phyloP scores from a whole-genome alignment of 2,113 vertebrate species.

The Embiotoca jacksoni region DNA sequence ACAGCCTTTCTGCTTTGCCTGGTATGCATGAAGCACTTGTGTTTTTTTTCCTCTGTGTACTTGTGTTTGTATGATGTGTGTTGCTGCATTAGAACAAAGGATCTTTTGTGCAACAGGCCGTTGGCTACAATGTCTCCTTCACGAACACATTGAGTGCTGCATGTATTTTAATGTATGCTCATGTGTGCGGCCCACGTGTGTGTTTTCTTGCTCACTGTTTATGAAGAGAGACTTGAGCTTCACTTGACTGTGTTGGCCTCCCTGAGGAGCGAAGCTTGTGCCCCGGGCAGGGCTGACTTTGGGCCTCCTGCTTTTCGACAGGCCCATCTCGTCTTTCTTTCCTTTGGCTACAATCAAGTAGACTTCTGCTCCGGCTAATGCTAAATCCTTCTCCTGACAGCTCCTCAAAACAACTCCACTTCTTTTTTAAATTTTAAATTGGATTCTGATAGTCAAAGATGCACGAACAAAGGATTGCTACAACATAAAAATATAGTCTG shows the following conservation, averaged over 20 bases:
- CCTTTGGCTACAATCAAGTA: slow-evolving; percentile 56
- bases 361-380: slow-evolving; percentile 52
- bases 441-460: slow-evolving; percentile 12
- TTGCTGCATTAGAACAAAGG: slow-evolving; percentile 63
- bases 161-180: slow-evolving; percentile 55
- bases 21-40: slow-evolving; percentile 22
- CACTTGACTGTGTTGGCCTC: slow-evolving; percentile 44
- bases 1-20: slow-evolving; percentile 26
- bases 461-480: slow-evolving; percentile 15
- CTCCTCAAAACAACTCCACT: slow-evolving; percentile 36
- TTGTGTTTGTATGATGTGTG: slow-evolving; percentile 13
- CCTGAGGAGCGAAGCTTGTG: slow-evolving; percentile 46
- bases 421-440: slow-evolving; percentile 8
- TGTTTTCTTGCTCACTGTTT: slow-evolving; percentile 47
- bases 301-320: slow-evolving; percentile 68
- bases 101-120: slow-evolving; percentile 56
- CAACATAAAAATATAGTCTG: slow-evolving; percentile 12
- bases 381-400: slow-evolving; percentile 46
- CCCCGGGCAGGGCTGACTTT: slow-evolving; percentile 54
- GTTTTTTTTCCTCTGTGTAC: slow-evolving; percentile 6
- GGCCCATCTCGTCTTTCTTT: slow-evolving; percentile 61
- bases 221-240: slow-evolving; percentile 34
- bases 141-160: slow-evolving; percentile 18
- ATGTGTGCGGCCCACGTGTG: slow-evolving; percentile 43
- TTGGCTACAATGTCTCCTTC: slow-evolving; percentile 53